These are phyloP conservation scores for Hippolais icterina DNA, from an alignment of 2,113 vertebrate species.

Conservation along the genomic window DNA sequence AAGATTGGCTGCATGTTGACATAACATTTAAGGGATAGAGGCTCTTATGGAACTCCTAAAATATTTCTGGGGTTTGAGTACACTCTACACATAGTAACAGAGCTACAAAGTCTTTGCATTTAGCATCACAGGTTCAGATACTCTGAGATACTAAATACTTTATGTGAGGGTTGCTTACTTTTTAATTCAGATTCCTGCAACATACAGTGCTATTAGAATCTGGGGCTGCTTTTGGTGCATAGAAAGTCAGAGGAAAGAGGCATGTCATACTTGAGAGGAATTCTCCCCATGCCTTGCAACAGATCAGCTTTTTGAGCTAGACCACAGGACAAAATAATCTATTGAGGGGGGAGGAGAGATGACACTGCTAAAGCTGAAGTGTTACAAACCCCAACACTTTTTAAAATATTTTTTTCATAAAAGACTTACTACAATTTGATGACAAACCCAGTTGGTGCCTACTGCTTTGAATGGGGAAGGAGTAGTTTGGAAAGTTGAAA, in stretches of 20 bases:
- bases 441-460: background rate
- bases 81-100: background rate
- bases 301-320: background rate
- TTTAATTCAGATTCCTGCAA: background rate
- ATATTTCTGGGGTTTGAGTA: background rate
- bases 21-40: background rate
- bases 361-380: background rate
- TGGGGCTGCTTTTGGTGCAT: background rate
- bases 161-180: background rate
- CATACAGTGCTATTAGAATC: background rate
- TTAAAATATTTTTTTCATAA: background rate
- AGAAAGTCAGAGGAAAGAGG: background rate
- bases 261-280: background rate
- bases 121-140: background rate
- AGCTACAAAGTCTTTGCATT: background rate
- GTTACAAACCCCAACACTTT: rapidly evolving
- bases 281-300: background rate
- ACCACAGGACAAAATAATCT: background rate
- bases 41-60: background rate
- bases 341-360: background rate
- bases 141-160: background rate
- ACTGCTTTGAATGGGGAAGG: background rate
- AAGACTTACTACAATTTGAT: background rate
- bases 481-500: background rate
- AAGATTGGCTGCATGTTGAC: background rate